A percentile compares a stretch with the other conserved stretches of the same genome.
These are phyloP conservation scores for Apamea monoglypha DNA, from an alignment of 2,888 invertebrate species.

Conservation along the genomic window DNA sequence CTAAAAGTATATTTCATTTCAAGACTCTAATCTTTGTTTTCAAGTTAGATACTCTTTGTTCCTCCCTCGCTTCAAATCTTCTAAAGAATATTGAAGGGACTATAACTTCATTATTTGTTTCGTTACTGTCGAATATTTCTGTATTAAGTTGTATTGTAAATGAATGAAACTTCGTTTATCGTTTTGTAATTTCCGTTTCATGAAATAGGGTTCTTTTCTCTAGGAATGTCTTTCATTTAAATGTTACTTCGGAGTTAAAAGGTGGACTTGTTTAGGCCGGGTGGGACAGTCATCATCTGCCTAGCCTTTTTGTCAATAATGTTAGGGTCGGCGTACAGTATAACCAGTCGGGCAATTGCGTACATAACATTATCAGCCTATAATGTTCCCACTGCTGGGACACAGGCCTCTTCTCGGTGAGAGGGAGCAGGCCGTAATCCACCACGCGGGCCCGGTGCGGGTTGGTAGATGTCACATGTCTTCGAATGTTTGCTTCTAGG, in stretches of 20 bases:
- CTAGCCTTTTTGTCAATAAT: background rate
- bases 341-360: background rate
- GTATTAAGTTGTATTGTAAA: background rate
- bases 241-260: too few relatives aligned
- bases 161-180: constrained; percentile 13
- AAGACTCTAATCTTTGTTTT: background rate
- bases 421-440: too few relatives aligned
- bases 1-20: background rate
- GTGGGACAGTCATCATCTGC: background rate
- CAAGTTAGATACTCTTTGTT: background rate
- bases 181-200: constrained; percentile 16
- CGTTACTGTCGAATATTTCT: constrained; percentile 1
- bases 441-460: too few relatives aligned
- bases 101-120: constrained; percentile 12
- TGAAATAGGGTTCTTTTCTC: background rate
- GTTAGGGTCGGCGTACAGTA: background rate
- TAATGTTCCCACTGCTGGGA: too few relatives aligned
- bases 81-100: constrained; percentile 9
- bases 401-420: too few relatives aligned
- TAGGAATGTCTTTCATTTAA: background rate
- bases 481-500: too few relatives aligned
- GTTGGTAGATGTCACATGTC: too few relatives aligned
- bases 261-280: background rate
- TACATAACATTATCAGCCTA: too few relatives aligned
- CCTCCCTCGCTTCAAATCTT: background rate